Evolutionary conservation across 2,797 vertebrate genomes (phyloP), one percentile per base, ranked within the genome.

Genomic region (Danio albolineatus): DNA sequence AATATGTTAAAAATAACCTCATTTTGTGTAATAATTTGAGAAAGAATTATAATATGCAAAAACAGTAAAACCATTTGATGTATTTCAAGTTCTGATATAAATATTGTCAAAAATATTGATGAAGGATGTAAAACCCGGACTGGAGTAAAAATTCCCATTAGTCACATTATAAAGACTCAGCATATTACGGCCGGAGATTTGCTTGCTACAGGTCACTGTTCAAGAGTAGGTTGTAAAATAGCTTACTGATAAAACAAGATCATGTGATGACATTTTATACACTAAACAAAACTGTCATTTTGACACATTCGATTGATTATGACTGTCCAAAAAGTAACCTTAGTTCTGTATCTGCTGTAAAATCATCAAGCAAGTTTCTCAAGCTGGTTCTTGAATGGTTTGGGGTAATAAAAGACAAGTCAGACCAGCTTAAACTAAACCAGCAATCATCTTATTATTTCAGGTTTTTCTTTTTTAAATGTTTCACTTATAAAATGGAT

Each of bases 41-140:
- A 44, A 44, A 7, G 2, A 53, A 17, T 53, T 6, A 10, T 70
- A 39, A 17, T 51, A 10, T 51, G 48, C 28, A 28, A 70, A 70
- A 17, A 39, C 4, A 60, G 10, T 19, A 62, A 2, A 2, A 9
- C 9, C 2, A 36, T 71, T 14, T 0, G 43, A 78, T 81, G 38
- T 67, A 43, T 70, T 8, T 53, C 7, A 61, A 48, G 28, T 28
- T 72, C 12, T 14, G 10, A 14, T 41, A 76, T n/a, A n/a, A n/a
- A n/a, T n/a, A n/a, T n/a, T n/a, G 49, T 36, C 73, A 53, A 14
- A 57, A 49, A 51, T 19, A 49, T 12, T 84, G 41, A 14, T 51
- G 36, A 74, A 72, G 70, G 56, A 70, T 72, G 78, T 80, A 83
- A 85, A 82, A 67, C 73, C 53, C 53, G 81, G 79, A 53, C 60